Evolutionary conservation across 1,140 invertebrate genomes (phyloP).

Genomic region (Meteorus sp.): DNA sequence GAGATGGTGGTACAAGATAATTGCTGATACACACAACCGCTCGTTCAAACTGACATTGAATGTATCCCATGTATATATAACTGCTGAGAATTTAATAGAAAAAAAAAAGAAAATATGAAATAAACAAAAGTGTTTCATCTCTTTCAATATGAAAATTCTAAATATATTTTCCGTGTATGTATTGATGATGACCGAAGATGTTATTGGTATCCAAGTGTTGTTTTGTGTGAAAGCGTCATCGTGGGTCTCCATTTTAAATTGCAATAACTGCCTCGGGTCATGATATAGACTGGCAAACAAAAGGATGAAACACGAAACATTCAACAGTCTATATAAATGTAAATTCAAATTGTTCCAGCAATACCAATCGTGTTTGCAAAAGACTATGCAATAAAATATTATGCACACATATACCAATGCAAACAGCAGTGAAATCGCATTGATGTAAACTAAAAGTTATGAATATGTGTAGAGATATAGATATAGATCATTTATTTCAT

Average conservation of each 20-base stretch:
- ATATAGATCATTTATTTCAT: too few species aligned
- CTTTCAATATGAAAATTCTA: neutral
- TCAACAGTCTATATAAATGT: conserved; percentile 26
- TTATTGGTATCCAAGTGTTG: too few species aligned
- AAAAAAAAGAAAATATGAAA: neutral
- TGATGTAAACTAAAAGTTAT: too few species aligned
- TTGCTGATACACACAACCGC: neutral
- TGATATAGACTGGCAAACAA: conserved; percentile 9
- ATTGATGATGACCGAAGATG: neutral
- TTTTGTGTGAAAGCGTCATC: too few species aligned
- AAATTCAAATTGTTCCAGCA: conserved; percentile 18
- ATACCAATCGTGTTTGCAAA: neutral
- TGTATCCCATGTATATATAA: neutral
- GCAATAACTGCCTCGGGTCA: too few species aligned
- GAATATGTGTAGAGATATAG: too few species aligned
- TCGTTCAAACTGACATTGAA: neutral
- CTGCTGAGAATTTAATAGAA: neutral
- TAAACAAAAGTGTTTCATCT: too few species aligned
- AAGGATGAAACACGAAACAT: neutral
- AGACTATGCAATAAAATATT: neutral
- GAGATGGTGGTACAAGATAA: neutral
- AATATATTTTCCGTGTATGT: neutral
- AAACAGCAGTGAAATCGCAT: too few species aligned
- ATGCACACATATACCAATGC: too few species aligned
- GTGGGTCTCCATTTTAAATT: too few species aligned